A percentile compares a stretch with the other conserved stretches of the same genome.
Conservation (phyloP, 2,113 vertebrate genomes). For the Caranx ignobilis region DNA sequence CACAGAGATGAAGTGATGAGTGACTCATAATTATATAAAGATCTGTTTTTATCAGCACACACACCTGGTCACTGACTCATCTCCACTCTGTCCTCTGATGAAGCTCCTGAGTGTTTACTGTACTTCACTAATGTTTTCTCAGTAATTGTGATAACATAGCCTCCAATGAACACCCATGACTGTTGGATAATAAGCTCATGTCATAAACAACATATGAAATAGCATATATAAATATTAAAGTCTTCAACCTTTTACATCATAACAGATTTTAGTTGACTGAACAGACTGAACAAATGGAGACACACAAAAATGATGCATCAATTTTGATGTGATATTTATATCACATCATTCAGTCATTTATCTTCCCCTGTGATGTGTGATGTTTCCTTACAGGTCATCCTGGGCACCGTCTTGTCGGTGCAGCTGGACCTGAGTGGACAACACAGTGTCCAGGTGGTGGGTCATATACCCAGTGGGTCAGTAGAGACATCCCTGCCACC, state of each 20-base stretch:
- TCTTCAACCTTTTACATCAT: too few relatives aligned
- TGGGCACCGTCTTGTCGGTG: slow-evolving; percentile 59
- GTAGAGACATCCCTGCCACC: slow-evolving; percentile 52
- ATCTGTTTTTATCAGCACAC: slow-evolving; percentile 45
- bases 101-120: background rate
- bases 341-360: too few relatives aligned
- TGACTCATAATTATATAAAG: slow-evolving; percentile 68
- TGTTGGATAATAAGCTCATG: too few relatives aligned
- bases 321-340: too few relatives aligned
- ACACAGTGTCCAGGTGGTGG: slow-evolving; percentile 74
- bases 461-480: slow-evolving; percentile 76
- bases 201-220: too few relatives aligned
- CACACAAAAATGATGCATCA: too few relatives aligned
- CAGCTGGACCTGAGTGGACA: slow-evolving; percentile 68
- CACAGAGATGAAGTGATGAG: slow-evolving; percentile 53
- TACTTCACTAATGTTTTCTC: background rate
- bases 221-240: too few relatives aligned
- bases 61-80: slow-evolving; percentile 36
- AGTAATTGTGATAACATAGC: background rate
- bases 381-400: slow-evolving; percentile 61
- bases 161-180: too few relatives aligned
- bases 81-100: slow-evolving; percentile 14
- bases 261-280: too few relatives aligned
- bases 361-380: background rate
- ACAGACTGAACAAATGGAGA: too few relatives aligned